Evolutionary conservation across 1,140 invertebrate species (phyloP).

Genomic region (Musca vetustissima): DNA sequence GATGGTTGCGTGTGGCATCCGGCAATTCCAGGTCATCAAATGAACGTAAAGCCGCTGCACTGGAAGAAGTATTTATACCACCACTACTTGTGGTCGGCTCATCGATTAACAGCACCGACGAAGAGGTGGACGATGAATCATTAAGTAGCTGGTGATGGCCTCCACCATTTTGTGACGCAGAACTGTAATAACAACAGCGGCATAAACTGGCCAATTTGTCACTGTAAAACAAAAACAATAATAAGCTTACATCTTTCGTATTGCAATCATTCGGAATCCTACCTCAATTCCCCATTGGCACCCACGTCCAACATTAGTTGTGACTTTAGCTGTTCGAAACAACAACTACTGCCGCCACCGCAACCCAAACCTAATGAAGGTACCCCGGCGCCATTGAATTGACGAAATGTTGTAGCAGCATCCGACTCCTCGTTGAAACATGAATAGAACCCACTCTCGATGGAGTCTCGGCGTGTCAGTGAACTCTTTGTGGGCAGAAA

Average conservation of each 20-base stretch:
- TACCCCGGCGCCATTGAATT: slow-evolving; percentile 36
- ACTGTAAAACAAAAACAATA: slow-evolving; percentile 34
- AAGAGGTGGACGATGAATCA: slow-evolving; percentile 61
- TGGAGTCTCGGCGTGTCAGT: slow-evolving; percentile 74
- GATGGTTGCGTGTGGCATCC: slow-evolving; percentile 43
- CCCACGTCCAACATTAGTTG: slow-evolving; percentile 57
- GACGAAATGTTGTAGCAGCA: slow-evolving; percentile 42
- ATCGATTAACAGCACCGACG: slow-evolving; percentile 61
- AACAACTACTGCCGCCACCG: slow-evolving; percentile 38
- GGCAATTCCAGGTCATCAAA: slow-evolving; percentile 62
- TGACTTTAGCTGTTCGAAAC: slow-evolving; percentile 49
- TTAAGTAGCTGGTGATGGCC: slow-evolving; percentile 33
- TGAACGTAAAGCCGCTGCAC: slow-evolving; percentile 59
- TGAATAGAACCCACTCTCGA: slow-evolving; percentile 86
- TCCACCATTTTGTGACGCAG: slow-evolving; percentile 34
- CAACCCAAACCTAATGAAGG: slow-evolving; percentile 32
- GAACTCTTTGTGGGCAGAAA: slow-evolving; percentile 46
- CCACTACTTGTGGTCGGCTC: slow-evolving; percentile 37
- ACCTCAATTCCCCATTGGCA: slow-evolving; percentile 46
- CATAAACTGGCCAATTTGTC: slow-evolving; percentile 52
- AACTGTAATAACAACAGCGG: slow-evolving; percentile 51
- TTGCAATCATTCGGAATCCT: slow-evolving; percentile 20
- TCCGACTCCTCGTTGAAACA: slow-evolving; percentile 74
- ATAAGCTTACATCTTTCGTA: neutral
- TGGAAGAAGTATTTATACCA: slow-evolving; percentile 35